Evolutionary conservation across 1,140 invertebrate species (phyloP), one percentile per base, ranked within the genome.

Genomic region (Gryllus bimaculatus): DNA sequence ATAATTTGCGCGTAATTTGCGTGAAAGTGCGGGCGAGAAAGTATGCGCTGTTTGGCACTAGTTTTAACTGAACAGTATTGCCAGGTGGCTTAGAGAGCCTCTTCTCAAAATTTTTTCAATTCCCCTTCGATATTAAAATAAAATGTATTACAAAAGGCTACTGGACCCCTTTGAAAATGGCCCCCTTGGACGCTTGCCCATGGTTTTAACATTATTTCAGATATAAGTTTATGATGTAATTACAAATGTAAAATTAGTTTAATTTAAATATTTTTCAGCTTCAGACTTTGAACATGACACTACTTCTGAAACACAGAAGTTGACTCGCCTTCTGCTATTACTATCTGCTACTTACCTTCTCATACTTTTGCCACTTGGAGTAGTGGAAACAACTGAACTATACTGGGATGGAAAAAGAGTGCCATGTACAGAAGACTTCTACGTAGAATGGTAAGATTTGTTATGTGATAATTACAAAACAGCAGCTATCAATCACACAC

Each of bases 341-440:
- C n/a, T 83, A 39, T 85, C 85, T 8, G 82, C 85, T 47, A 84
- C 85, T 18, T 84, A 86, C 81, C 82, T 86, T 18, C 79, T 86
- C 18, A 75, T 86, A 20, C 75, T 86, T 10, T 80, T 86, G 75
- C 85, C 85, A 8, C 81, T 86, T 73, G 85, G 85, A 73, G 81
- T 84, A 48, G 84, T 86, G 15, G 85, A 86, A 80, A 84, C 85
- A 8, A 78, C 85, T 20, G 85, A 85, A 77, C 81, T 86, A 8
- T 85, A 85, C 75, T 86, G 84, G 85, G 83, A 84, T 73, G 81
- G 84, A 54, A 81, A 83, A 66, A 74, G 84, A 20, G 81, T 82
- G 21, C 82, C 83, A 80, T 79, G 81, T 78, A 83, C 83, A 18
- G 83, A 82, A 77, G 77, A 81, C 47, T 78, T 81, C 80, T 85